Base-by-base conservation (phyloP, 2,797 vertebrate species). In the Sebastes aleutianus region DNA sequence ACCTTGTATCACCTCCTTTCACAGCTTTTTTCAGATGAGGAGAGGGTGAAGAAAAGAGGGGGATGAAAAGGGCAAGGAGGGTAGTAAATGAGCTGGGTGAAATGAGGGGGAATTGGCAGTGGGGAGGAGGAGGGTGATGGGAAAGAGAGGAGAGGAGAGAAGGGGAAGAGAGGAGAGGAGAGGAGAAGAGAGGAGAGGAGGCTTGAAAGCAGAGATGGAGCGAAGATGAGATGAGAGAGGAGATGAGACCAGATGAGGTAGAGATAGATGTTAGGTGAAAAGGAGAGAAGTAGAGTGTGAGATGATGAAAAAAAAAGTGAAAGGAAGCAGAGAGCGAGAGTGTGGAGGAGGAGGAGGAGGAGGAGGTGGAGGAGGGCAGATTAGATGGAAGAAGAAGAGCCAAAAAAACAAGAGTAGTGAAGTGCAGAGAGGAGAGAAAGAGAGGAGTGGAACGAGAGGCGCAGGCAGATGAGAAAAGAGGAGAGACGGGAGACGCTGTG, bases 221-320 rank as follows among this genome's bases (percentile, higher is more conserved):
- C 1, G 13, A 79, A 67, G 70, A 76, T 80, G 74, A 74, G 64
- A 85, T 31, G 61, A 81, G 79, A 82, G 64, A 47, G 79, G 79
- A 39, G 86, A 85, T 65, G 80, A 89, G 77, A 83, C 69, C 50
- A 73, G 84, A 87, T 80, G 84, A 89, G 81, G 82, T 79, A 59
- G 70, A 88, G 80, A 88, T 76, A 32, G 83, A 88, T 85, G 68
- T 59, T 34, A 70, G 58, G 64, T 82, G 78, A 73, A 53, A 34
- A 81, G 80, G 68, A 78, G 70, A 88, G 85, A 87, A 91, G 87
- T 86, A 78, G 74, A 86, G 84, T 87, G 88, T 79, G 82, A 87
- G 79, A 89, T 78, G 62, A 61, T 50, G 47, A n/a, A 50, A 80
- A 82, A 39, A 43, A 7, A 7, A 85, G 74, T 32, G 81, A 80